Evolutionary conservation across 1,140 invertebrate species (phyloP), one percentile per base, ranked within the genome.

Genomic region (Bombus impatiens): DNA sequence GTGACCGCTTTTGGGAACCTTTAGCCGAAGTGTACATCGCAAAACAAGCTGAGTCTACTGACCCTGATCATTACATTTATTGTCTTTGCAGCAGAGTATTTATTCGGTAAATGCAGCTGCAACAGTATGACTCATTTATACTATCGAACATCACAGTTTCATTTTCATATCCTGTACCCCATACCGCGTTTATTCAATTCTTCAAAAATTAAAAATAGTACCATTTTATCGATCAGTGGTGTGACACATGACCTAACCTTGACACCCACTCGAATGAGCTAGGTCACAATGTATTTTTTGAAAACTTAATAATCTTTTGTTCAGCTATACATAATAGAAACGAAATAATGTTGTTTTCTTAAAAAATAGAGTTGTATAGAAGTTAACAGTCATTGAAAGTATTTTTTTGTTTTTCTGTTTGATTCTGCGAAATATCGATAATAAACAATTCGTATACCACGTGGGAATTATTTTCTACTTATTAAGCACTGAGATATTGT

Each of bases 21-120:
- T 92, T 95, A 82, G 94, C 94, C 12, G 93, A 95, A 86, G 92
- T 95, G 86, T 95, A 94, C 83, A 94, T 95, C 70, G 88, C 92
- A 59, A 89, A 94, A 77, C 91, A 93, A 72, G 79, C 86, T 22
- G 89, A 93, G 53, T 68, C 86, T 86, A 70, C 87, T 71, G 88
- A 93, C 68, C 85, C 93, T 57, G 91, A 94, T 77, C 89, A 88
- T 90, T 93, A 94, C 85, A 94, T 94, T 91, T 94, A 94, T 87
- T 94, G 94, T 87, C 92, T 94, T 47, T 95, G 94, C 88, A 95
- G 93, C 87, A 91, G 94, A 87, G 90, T 94, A 68, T 94, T 94
- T 74, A 88, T 94, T 62, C 89, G 94, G 94, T 94, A 91, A 92
- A 84, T 92, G 76, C 47, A 86, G 10, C 42, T 62, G 2, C 35